Conservation (phyloP, 2,888 invertebrate genomes). For the Apeira syringaria region DNA sequence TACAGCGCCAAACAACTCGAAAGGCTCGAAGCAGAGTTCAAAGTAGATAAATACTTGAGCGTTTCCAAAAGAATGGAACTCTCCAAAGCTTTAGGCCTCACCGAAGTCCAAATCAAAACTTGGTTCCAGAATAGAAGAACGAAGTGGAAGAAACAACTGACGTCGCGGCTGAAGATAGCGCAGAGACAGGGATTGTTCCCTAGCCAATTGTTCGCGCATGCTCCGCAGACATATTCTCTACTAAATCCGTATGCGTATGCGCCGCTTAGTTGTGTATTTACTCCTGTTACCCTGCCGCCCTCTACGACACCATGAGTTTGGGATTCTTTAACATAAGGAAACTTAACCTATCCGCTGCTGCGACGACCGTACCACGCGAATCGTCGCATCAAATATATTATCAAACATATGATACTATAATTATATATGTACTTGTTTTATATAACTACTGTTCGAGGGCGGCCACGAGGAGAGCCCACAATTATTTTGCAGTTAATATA, state of each 20-base stretch:
- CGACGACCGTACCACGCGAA: no score
- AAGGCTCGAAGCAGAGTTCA: slow-evolving; percentile 95
- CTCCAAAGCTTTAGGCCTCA: slow-evolving; percentile 93
- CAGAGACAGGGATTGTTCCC: slow-evolving; percentile 92
- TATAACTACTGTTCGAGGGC: no score
- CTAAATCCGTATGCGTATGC: slow-evolving; percentile 85
- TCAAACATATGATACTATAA: no score
- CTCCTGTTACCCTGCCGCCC: slow-evolving; percentile 77
- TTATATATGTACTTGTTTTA: no score
- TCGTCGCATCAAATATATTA: no score
- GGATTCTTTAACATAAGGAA: no score
- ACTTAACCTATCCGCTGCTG: no score
- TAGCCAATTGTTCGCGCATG: slow-evolving; percentile 86
- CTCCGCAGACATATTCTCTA: slow-evolving; percentile 85
- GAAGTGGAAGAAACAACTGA: slow-evolving; percentile 98
- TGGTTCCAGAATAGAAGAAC: slow-evolving; percentile 98
- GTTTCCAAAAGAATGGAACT: slow-evolving; percentile 97
- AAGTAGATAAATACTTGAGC: slow-evolving; percentile 97
- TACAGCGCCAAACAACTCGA: slow-evolving; percentile 98
- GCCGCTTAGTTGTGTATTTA: slow-evolving; percentile 85
- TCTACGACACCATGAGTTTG: slow-evolving; percentile 55
- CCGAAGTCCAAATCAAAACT: slow-evolving; percentile 98
- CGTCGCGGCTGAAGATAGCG: slow-evolving; percentile 94
- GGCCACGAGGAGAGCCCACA: no score
- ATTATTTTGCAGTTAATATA: no score